phyloP scores from a whole-genome alignment of 2,113 vertebrate genomes.

The Myiagra hebetior region DNA sequence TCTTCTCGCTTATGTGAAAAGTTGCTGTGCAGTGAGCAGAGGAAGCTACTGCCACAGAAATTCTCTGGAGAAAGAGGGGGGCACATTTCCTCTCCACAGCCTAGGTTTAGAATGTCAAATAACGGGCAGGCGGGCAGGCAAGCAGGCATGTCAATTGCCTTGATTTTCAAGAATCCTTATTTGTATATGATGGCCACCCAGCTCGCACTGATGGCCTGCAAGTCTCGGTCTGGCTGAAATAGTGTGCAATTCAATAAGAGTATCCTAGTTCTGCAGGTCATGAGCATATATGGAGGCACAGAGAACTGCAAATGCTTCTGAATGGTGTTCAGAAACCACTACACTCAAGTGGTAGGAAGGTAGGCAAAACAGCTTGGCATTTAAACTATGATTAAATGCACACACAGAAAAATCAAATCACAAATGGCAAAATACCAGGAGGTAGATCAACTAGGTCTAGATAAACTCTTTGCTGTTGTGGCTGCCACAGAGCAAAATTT shows the following conservation, averaged over 20 bases:
- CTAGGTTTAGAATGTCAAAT: background rate
- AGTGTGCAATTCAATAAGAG: fast-evolving
- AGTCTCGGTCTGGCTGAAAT: background rate
- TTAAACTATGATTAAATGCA: background rate
- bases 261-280: background rate
- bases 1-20: background rate
- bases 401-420: background rate
- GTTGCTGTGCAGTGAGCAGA: background rate
- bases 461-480: background rate
- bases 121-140: background rate
- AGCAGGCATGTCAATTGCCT: background rate
- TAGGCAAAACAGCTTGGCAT: background rate
- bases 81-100: background rate
- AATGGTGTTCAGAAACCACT: background rate
- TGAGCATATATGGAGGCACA: background rate
- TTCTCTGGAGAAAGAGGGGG: background rate
- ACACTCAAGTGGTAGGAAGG: background rate
- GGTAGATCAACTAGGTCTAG: background rate
- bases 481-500: background rate
- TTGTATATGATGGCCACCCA: background rate
- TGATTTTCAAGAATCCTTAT: background rate
- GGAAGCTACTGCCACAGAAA: background rate
- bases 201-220: background rate
- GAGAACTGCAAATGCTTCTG: background rate
- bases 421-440: background rate